A percentile compares a stretch with the other conserved stretches of the same genome.
These are phyloP conservation scores for Albula goreensis DNA, from an alignment of 2,113 vertebrate species.

Conservation along the genomic window DNA sequence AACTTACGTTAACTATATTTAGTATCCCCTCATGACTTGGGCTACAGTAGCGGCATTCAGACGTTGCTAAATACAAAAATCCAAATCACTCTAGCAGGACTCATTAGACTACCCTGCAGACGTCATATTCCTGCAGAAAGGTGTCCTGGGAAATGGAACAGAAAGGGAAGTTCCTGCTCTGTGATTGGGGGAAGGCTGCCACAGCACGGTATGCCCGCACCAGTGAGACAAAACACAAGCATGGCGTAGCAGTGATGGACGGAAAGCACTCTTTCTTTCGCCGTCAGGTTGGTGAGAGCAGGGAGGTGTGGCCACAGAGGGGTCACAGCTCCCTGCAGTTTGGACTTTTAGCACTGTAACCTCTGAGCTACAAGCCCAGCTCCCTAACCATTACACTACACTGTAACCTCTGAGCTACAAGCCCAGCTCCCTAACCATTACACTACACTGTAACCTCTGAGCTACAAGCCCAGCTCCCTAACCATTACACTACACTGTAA, in stretches of 20 bases:
- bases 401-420: no score
- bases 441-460: no score
- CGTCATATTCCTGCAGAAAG: neutral
- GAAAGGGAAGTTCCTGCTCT: neutral
- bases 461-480: no score
- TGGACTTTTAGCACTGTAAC: no score
- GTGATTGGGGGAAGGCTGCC: neutral
- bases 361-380: no score
- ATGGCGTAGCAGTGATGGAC: neutral
- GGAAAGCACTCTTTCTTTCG: neutral
- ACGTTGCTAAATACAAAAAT: neutral
- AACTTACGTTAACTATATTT: conserved; percentile 50
- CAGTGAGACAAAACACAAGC: neutral
- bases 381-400: no score
- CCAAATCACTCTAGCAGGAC: neutral
- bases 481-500: no score
- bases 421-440: no score
- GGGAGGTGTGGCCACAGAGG: neutral
- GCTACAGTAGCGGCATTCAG: conserved; percentile 30
- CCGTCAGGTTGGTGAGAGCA: neutral
- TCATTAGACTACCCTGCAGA: neutral
- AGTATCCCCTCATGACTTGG: conserved; percentile 28
- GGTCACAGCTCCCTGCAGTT: no score
- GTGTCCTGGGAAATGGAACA: neutral
- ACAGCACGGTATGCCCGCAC: neutral